These are phyloP conservation scores for Trichosurus vulpecula DNA, from an alignment of 2,797 vertebrate species.

Conservation along the genomic window DNA sequence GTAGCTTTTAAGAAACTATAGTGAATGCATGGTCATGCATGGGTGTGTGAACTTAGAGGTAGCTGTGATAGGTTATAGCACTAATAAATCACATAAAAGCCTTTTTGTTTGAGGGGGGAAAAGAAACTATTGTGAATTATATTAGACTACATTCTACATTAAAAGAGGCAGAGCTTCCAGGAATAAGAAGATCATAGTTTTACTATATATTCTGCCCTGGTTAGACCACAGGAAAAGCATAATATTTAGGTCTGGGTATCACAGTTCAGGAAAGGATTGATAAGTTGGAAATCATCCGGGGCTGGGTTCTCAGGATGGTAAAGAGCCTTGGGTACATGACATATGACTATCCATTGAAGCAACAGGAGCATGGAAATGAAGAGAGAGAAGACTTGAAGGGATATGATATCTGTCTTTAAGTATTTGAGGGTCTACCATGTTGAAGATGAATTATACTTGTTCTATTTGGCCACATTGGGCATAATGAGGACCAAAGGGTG, in stretches of 20 bases:
- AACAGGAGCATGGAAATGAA: neutral
- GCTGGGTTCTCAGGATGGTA: neutral
- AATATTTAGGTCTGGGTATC: neutral
- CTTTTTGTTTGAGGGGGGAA: neutral
- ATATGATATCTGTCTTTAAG: neutral
- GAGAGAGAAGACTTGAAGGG: neutral
- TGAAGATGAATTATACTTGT: neutral
- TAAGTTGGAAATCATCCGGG: neutral
- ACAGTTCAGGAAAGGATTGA: neutral
- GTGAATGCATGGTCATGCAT: neutral
- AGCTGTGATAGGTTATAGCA: neutral
- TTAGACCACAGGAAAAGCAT: neutral
- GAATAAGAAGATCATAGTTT: neutral
- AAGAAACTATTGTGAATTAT: neutral
- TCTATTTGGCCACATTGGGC: neutral
- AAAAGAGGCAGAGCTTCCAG: neutral
- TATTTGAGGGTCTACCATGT: neutral
- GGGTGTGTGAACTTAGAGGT: neutral
- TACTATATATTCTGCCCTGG: neutral
- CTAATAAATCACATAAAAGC: neutral
- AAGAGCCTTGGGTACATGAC: neutral
- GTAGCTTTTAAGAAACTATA: neutral
- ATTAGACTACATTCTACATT: neutral
- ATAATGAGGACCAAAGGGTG: neutral
- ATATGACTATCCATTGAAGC: too few species aligned